Percentiles rank a stretch among this genome's conserved stretches.
Evolutionary conservation across 2,888 invertebrate species (phyloP).

Genomic region (Mongoloraphidia duomilia): DNA sequence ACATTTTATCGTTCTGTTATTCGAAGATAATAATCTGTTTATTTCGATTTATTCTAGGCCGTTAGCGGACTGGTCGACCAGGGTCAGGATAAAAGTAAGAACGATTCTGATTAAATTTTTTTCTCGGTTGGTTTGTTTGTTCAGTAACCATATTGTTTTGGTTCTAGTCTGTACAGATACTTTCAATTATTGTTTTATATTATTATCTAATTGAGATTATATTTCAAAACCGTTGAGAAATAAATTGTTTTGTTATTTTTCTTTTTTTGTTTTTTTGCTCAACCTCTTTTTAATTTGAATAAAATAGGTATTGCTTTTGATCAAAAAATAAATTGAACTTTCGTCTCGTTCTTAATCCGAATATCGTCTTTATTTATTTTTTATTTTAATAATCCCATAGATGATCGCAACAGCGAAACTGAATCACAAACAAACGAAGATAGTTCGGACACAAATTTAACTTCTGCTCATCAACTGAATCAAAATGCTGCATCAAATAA

Average conservation of each 20-base stretch:
- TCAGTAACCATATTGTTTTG: conserved; percentile 5
- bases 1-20: conserved; percentile 3
- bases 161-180: conserved; percentile 7
- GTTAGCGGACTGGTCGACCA: conserved; percentile 69
- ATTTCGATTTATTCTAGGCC: conserved; percentile 40
- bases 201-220: conserved; percentile 7
- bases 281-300: conserved; percentile 11
- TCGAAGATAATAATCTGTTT: conserved; percentile 3
- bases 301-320: conserved; percentile 9
- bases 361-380: conserved; percentile 22
- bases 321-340: conserved; percentile 12
- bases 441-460: conserved; percentile 45
- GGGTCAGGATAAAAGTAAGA: conserved; percentile 65
- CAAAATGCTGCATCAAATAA: conserved; percentile 22
- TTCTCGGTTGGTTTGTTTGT: conserved; percentile 2
- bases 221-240: no score
- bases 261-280: conserved; percentile 14
- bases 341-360: conserved; percentile 8
- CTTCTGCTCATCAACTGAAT: conserved; percentile 18
- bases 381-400: conserved; percentile 29
- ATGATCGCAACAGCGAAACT: conserved; percentile 74
- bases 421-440: conserved; percentile 74
- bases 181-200: conserved; percentile 8
- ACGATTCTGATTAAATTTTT: conserved; percentile 12
- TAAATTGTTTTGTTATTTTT: conserved; percentile 17